Evolutionary conservation across 2,113 vertebrate species (phyloP), one percentile per base, ranked within the genome.

Genomic region (Procavia capensis): DNA sequence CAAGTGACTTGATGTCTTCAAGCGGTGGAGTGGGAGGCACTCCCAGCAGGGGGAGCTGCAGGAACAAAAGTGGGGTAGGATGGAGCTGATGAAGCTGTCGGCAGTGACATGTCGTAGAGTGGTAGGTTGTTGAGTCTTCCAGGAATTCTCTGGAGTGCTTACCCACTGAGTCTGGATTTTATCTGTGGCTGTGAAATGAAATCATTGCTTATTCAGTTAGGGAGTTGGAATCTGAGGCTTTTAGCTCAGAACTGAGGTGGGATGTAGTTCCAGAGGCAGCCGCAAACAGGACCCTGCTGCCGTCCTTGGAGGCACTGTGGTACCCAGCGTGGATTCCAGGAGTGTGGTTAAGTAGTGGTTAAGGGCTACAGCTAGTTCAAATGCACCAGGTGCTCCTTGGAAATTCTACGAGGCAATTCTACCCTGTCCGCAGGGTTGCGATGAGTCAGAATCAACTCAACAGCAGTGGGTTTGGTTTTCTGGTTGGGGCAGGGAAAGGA

Each of bases 231-330:
- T 76, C 6, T 8, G 19, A 27, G 31, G 9, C 22, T 6, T 36
- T 31, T 4, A 11, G 25, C 34, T 39, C 47, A 1, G 22, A 78
- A 27, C 39, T 0, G 11, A 34, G 16, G 34, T 25, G 19, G 27
- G 43, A 25, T 82, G 92, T 74, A 95, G 87, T 94, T 91, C 79
- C 75, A 86, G 39, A 63, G 8, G 45, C 20, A 1, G 34, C 79
- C 97, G 95, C 20, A 97, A 95, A 66, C 0, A 50, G 92, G 7
- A 84, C 45, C 74, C 84, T 79, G 27, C 3, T 29, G 36, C n/a
- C 47, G 36, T 76, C 43, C 64, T 57, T 50, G 20, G 47, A 76
- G 66, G 50, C 19, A 4, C 27, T 1, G 6, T 3, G 27, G 6
- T n/a, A 16, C 27, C 16, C 3, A 1, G 29, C 2, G 8, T 17